Conservation (phyloP, 2,113 vertebrate genomes). For the Genyomyrus donnyi region DNA sequence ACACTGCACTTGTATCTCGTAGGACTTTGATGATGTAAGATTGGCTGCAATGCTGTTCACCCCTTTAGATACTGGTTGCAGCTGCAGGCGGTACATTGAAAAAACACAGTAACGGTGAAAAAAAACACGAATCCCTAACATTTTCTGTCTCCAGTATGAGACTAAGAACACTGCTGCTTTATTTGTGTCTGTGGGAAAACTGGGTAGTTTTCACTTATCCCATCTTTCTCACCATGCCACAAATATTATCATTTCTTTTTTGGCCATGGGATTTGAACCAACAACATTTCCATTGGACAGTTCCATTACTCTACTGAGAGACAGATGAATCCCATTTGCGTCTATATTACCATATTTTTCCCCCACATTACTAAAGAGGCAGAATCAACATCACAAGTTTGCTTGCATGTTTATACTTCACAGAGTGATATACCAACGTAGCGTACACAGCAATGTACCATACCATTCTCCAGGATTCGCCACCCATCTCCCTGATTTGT, state of each 20-base stretch:
- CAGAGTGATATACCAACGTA: background rate
- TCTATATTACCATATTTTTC: background rate
- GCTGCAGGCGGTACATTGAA: background rate
- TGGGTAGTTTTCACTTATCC: background rate
- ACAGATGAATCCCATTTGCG: background rate
- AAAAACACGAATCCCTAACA: background rate
- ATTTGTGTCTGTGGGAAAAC: background rate
- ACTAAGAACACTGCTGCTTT: background rate
- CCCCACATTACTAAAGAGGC: background rate
- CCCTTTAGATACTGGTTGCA: background rate
- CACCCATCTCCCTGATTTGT: conserved; percentile 36
- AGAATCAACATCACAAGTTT: background rate
- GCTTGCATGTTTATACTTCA: background rate
- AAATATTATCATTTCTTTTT: background rate
- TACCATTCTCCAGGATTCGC: conserved; percentile 41
- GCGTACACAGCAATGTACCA: no score
- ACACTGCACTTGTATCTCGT: conserved; percentile 48
- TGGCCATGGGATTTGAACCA: background rate
- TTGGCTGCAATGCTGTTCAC: background rate
- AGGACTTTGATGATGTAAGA: conserved; percentile 40
- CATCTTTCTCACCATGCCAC: background rate
- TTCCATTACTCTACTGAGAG: background rate
- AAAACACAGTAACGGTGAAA: conserved; percentile 1
- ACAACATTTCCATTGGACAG: background rate
- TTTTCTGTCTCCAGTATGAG: background rate